A percentile compares a stretch with the other conserved stretches of the same genome.
Evolutionary conservation across 2,888 invertebrate genomes (phyloP).

Genomic region (Gibbula magus): DNA sequence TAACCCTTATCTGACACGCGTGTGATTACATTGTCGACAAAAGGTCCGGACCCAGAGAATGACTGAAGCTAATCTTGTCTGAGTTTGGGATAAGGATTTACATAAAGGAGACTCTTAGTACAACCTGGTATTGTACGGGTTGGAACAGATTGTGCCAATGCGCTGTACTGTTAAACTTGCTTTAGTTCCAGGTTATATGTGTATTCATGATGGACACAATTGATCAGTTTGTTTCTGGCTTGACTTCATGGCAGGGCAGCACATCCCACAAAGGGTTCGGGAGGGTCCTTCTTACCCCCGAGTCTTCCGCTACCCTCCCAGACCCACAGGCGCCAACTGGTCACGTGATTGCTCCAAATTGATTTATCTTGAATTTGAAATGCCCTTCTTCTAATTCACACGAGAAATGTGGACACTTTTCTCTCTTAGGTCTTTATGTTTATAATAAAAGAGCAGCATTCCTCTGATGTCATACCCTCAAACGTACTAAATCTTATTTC

Average conservation of each 20-base stretch:
- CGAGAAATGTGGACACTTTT: no score
- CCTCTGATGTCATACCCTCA: no score
- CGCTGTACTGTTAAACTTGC: not conserved
- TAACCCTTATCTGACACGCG: not conserved
- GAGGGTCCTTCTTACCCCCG: not conserved
- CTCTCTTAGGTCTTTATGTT: no score
- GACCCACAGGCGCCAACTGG: slow-evolving; percentile 3
- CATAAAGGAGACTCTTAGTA: slow-evolving; percentile 2
- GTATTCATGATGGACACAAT: slow-evolving; percentile 2
- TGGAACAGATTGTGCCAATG: not conserved
- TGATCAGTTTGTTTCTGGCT: not conserved
- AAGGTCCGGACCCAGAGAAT: not conserved
- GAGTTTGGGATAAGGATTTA: not conserved
- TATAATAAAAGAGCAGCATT: no score
- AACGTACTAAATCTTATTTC: no score
- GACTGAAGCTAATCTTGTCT: not conserved
- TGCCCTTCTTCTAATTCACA: not conserved
- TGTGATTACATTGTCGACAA: slow-evolving; percentile 1
- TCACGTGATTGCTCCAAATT: not conserved
- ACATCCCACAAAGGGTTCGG: not conserved
- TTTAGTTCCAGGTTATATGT: not conserved
- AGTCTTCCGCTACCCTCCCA: not conserved
- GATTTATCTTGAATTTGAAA: slow-evolving; percentile 5
- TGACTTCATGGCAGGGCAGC: not conserved
- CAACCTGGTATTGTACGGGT: not conserved